Evolutionary conservation across 1,140 invertebrate species (phyloP).

Genomic region (Leptopilina boulardi): DNA sequence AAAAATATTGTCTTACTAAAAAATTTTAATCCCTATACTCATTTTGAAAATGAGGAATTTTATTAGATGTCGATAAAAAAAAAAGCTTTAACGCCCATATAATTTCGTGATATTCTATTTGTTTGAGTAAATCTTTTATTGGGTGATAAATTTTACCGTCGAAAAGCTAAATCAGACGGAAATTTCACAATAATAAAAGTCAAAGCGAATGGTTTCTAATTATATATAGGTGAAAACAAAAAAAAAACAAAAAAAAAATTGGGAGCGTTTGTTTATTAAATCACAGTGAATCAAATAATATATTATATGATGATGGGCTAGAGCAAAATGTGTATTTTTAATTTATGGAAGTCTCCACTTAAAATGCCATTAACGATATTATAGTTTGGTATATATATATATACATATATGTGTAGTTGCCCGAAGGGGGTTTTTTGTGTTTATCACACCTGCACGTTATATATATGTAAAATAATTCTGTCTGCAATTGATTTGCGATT

Average conservation of each 20-base stretch:
- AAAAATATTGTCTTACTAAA: no score
- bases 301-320: background rate
- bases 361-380: conserved; percentile 26
- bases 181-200: background rate
- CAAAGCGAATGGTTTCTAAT: background rate
- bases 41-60: no score
- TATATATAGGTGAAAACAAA: background rate
- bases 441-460: conserved; percentile 26
- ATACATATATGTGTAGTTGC: no score
- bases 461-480: background rate
- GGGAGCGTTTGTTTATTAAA: background rate
- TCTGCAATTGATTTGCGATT: conserved; percentile 15
- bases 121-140: background rate
- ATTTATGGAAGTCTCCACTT: conserved; percentile 15
- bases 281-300: background rate
- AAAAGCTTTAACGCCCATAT: no score
- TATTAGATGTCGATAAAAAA: no score
- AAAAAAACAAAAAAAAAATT: background rate
- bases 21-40: no score
- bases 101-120: no score
- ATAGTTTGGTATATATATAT: no score
- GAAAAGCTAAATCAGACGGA: background rate
- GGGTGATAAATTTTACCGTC: background rate
- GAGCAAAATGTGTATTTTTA: background rate
- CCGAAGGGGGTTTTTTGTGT: background rate